Percentiles rank a stretch among this genome's conserved stretches.
Conservation (phyloP, 1,140 invertebrate genomes). For the Aphaenogaster ashmeadi region DNA sequence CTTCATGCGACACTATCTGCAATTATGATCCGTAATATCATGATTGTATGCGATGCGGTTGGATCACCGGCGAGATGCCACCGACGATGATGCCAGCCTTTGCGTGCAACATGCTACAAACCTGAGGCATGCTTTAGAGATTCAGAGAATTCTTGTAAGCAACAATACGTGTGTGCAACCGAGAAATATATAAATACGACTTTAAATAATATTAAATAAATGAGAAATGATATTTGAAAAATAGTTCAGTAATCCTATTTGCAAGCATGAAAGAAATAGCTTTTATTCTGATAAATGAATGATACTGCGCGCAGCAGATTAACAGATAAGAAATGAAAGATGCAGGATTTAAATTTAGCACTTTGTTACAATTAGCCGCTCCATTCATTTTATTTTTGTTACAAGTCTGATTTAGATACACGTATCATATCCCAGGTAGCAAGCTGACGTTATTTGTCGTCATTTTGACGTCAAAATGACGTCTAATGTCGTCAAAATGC, state of each 20-base stretch:
- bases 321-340: neutral
- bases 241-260: neutral
- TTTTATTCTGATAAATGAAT: neutral
- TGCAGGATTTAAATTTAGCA: neutral
- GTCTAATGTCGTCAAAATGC: no score
- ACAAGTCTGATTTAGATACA: neutral
- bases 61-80: slow-evolving; percentile 25
- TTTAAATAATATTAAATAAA: slow-evolving; percentile 19
- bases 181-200: neutral
- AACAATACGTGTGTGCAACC: no score
- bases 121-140: neutral
- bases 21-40: slow-evolving; percentile 28
- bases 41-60: slow-evolving; percentile 17
- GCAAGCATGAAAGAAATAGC: neutral
- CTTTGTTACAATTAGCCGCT: neutral
- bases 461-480: no score
- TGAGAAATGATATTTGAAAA: slow-evolving; percentile 5
- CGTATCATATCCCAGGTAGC: no score
- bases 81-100: slow-evolving; percentile 24
- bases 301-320: neutral
- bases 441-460: no score
- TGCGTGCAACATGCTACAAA: neutral
- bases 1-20: slow-evolving; percentile 34
- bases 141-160: neutral
- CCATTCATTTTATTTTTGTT: neutral